Conservation (phyloP, 2,888 invertebrate genomes). For the Eupithecia abbreviata region DNA sequence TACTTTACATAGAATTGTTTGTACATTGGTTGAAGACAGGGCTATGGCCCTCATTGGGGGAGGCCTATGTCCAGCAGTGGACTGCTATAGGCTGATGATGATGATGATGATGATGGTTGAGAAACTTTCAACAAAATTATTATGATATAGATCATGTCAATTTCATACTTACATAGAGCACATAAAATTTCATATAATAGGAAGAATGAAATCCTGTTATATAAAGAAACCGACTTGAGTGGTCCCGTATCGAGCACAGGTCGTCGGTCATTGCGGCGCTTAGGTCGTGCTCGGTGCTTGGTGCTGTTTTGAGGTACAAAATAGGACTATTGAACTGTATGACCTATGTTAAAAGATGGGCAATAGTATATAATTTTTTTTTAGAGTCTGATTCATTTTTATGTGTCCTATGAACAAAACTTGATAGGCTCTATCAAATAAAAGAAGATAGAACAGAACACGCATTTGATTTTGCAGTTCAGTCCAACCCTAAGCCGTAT, state of each 20-base stretch:
- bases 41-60: too few species aligned
- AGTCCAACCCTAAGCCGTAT: too few species aligned
- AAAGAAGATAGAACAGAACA: too few species aligned
- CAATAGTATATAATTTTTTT: background rate
- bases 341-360: background rate
- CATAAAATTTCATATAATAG: background rate
- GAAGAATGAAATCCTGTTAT: background rate
- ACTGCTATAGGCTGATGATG: too few species aligned
- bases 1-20: too few species aligned
- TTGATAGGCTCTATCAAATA: too few species aligned
- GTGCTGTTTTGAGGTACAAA: constrained; percentile 66
- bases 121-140: background rate
- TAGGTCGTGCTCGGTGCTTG: constrained; percentile 74
- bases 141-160: too few species aligned
- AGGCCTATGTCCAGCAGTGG: too few species aligned
- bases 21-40: too few species aligned
- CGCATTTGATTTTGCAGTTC: too few species aligned
- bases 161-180: too few species aligned
- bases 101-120: too few species aligned
- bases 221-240: constrained; percentile 25
- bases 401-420: background rate
- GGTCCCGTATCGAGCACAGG: constrained; percentile 33
- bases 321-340: constrained; percentile 19
- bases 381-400: background rate
- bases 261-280: constrained; percentile 59